Percentiles rank a stretch among this genome's conserved stretches.
These are phyloP conservation scores for Pangasius krempfi DNA, from an alignment of 2,797 vertebrate species.

Conservation along the genomic window DNA sequence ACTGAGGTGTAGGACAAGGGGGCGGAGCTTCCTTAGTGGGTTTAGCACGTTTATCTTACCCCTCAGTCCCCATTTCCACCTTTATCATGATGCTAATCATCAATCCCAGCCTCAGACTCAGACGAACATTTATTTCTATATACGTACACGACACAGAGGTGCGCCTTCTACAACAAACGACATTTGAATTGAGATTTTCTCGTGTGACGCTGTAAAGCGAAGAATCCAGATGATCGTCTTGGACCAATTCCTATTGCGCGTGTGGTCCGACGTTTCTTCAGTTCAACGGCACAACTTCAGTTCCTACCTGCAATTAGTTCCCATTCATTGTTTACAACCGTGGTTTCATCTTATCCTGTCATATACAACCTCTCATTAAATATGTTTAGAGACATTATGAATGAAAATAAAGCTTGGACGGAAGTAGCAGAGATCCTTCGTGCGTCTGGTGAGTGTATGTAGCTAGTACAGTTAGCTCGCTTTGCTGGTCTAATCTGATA, in stretches of 20 bases:
- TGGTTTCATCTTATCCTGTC: background rate
- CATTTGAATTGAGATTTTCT: no score
- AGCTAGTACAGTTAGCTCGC: background rate
- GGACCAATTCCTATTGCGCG: no score
- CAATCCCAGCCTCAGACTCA: constrained; percentile 25
- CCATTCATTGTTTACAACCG: background rate
- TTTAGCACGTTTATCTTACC: background rate
- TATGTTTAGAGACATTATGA: background rate
- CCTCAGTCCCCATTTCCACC: background rate
- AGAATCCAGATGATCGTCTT: no score
- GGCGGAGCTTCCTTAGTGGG: background rate
- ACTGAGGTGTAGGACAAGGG: background rate
- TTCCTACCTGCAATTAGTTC: background rate
- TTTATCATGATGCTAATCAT: background rate
- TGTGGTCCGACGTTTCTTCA: no score
- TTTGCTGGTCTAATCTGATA: background rate
- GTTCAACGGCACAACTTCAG: background rate
- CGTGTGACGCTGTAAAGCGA: no score
- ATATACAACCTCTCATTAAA: background rate
- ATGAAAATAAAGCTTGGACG: background rate
- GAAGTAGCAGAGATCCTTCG: background rate
- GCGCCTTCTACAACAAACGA: no score
- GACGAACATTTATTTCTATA: constrained; percentile 1
- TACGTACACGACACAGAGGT: background rate
- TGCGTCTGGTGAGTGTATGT: background rate